phyloP scores from a whole-genome alignment of 2,797 vertebrate species.

The Glossophaga mutica region DNA sequence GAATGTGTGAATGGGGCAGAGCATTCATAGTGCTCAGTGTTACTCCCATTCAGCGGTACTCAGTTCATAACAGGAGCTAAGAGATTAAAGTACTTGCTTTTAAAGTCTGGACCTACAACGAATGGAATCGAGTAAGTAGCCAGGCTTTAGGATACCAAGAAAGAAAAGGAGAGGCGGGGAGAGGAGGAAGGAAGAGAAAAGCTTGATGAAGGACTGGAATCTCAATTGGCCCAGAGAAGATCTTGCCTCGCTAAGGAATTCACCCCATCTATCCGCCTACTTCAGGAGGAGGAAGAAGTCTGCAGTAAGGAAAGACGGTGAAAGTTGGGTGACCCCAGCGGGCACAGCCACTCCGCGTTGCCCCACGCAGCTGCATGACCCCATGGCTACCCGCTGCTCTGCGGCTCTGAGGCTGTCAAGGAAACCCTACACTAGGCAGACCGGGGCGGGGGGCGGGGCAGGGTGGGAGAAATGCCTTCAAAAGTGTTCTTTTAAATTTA shows the following conservation, averaged over 20 bases:
- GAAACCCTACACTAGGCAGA: not conserved
- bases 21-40: not conserved
- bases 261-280: not conserved
- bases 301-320: not conserved
- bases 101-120: not conserved
- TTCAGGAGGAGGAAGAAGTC: not conserved
- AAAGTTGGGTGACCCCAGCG: not conserved
- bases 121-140: not conserved
- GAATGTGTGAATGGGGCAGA: not conserved
- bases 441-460: fast-evolving
- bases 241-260: not conserved
- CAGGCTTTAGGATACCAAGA: not conserved
- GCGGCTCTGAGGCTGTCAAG: not conserved
- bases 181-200: not conserved
- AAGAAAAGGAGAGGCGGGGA: not conserved
- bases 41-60: not conserved
- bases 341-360: fast-evolving
- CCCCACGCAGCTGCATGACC: too few relatives aligned
- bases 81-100: not conserved
- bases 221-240: not conserved
- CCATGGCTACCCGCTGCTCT: not conserved
- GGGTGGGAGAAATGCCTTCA: not conserved
- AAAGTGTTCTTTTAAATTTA: not conserved
- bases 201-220: not conserved
- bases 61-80: not conserved